These are phyloP conservation scores for Synergus laeviventris DNA, from an alignment of 2,888 invertebrate genomes.

Conservation along the genomic window DNA sequence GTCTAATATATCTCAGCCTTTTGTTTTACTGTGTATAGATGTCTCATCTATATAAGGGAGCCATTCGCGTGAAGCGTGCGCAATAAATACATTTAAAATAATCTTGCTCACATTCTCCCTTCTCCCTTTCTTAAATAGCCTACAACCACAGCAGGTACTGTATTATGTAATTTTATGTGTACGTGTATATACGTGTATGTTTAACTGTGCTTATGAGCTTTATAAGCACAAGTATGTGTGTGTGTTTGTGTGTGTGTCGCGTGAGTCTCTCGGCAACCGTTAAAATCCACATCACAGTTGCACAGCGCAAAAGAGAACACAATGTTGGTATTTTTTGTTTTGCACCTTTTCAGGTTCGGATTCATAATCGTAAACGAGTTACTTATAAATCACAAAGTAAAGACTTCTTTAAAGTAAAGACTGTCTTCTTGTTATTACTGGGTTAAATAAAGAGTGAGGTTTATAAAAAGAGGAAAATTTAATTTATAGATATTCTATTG, in stretches of 20 bases:
- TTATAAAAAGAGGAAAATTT: neutral
- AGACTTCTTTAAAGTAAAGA: neutral
- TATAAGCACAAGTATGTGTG: constrained; percentile 12
- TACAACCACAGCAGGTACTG: constrained; percentile 53
- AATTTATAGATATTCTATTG: constrained; percentile 10
- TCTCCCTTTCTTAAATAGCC: constrained; percentile 43
- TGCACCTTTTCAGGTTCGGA: constrained; percentile 38
- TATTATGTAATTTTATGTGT: constrained; percentile 39
- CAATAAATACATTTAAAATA: constrained; percentile 34
- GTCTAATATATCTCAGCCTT: neutral
- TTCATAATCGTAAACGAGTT: constrained; percentile 32
- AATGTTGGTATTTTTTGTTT: constrained; percentile 45
- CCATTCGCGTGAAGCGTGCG: neutral
- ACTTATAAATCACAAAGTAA: constrained; percentile 30
- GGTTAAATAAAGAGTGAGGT: neutral
- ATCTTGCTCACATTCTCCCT: constrained; percentile 36
- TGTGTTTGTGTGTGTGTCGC: constrained; percentile 17
- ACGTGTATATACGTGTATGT: constrained; percentile 33
- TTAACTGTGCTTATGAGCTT: constrained; percentile 27
- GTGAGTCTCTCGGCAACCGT: constrained; percentile 42
- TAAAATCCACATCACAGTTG: constrained; percentile 48
- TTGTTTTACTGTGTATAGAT: constrained; percentile 2
- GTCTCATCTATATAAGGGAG: neutral
- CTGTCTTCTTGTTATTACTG: neutral
- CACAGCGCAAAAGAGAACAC: constrained; percentile 46